Conservation (phyloP, 2,113 vertebrate genomes). For the Callipepla squamata region DNA sequence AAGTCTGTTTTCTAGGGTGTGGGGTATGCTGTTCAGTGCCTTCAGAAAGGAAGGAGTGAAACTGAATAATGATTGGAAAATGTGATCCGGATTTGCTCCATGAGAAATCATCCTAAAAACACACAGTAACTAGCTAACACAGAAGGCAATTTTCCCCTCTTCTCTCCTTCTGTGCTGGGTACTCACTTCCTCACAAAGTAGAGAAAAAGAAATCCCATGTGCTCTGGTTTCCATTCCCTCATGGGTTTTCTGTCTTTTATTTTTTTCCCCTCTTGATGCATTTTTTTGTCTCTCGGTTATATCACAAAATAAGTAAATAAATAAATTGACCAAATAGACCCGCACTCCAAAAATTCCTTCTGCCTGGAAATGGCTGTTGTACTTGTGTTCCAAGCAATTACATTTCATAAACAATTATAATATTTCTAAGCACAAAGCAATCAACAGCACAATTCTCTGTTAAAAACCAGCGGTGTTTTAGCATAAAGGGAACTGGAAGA, state of each 20-base stretch:
- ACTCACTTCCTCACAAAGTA: background rate
- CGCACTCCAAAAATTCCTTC: background rate
- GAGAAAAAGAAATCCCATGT: fast-evolving
- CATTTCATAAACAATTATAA: background rate
- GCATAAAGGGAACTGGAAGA: background rate
- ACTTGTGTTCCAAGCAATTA: background rate
- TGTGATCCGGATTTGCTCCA: background rate
- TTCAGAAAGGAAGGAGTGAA: background rate
- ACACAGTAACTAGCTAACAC: background rate
- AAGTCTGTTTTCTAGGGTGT: background rate
- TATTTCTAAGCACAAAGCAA: background rate
- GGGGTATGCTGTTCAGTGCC: background rate
- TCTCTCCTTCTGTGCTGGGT: background rate
- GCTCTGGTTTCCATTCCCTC: background rate
- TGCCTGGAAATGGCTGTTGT: background rate
- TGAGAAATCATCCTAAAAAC: background rate
- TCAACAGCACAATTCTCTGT: background rate
- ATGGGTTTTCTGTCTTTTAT: background rate
- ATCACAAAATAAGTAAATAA: background rate
- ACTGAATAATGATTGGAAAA: background rate
- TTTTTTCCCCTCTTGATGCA: background rate
- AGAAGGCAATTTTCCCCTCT: fast-evolving
- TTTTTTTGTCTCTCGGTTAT: background rate
- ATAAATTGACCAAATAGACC: background rate
- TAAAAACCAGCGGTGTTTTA: background rate